Evolutionary conservation across 2,888 invertebrate species (phyloP).

Genomic region (Thymelicus acteon): DNA sequence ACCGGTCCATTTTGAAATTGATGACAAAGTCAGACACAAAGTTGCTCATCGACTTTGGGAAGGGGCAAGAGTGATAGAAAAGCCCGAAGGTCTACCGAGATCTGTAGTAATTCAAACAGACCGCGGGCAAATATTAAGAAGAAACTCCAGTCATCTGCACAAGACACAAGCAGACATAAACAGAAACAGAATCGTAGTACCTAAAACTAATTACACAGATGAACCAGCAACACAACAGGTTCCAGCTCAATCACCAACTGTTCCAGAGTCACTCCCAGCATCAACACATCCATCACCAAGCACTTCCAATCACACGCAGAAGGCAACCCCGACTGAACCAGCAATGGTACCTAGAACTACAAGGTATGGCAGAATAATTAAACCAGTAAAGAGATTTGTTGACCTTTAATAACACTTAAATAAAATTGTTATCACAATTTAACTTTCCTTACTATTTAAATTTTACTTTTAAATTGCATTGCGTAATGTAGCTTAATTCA

Average conservation of each 20-base stretch:
- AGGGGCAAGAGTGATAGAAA: too few species aligned
- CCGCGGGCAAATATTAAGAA: background rate
- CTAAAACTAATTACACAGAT: conserved; percentile 7
- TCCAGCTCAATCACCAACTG: conserved; percentile 4
- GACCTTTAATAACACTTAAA: background rate
- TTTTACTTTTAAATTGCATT: too few species aligned
- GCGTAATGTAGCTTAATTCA: too few species aligned
- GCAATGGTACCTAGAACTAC: background rate
- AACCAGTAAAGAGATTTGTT: background rate
- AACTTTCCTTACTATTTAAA: too few species aligned
- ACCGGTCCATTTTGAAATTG: too few species aligned
- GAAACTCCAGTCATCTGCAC: conserved; percentile 10
- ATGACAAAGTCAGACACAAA: too few species aligned
- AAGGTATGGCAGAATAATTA: background rate
- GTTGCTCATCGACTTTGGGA: too few species aligned
- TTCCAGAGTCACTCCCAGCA: background rate
- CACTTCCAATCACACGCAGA: background rate
- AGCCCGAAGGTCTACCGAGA: too few species aligned
- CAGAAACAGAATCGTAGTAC: conserved; percentile 9
- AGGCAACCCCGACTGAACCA: background rate
- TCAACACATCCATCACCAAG: background rate
- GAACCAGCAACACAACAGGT: background rate
- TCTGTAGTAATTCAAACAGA: conserved; percentile 10
- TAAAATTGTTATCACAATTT: too few species aligned
- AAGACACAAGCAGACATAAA: conserved; percentile 9